Evolutionary conservation across 1,140 invertebrate species (phyloP).

Genomic region (Trichonephila clavipes): DNA sequence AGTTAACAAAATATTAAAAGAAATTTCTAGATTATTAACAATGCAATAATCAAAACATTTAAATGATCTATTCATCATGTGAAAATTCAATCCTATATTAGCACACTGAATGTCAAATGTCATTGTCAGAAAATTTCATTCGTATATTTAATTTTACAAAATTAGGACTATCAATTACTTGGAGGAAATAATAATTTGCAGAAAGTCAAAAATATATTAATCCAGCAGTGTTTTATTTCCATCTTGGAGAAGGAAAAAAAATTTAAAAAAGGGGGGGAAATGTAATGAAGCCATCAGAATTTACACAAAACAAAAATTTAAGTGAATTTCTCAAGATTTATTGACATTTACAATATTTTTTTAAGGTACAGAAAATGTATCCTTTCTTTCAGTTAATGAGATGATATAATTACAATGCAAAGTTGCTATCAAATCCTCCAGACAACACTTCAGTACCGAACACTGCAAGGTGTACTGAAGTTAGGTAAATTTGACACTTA

Average conservation of each 20-base stretch:
- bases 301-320: not conserved
- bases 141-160: too few species aligned
- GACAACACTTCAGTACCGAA: constrained; percentile 16
- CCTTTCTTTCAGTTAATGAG: constrained; percentile 30
- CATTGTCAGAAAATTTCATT: too few species aligned
- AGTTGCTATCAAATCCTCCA: constrained; percentile 22
- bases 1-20: too few species aligned
- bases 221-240: not conserved
- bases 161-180: too few species aligned
- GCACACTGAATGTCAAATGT: too few species aligned
- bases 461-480: constrained; percentile 34
- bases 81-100: too few species aligned
- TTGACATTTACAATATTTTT: constrained; percentile 63
- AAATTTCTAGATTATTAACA: too few species aligned
- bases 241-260: not conserved
- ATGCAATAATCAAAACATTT: too few species aligned
- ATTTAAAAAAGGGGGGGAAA: too few species aligned
- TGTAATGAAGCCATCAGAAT: not conserved
- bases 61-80: too few species aligned
- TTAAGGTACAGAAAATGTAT: constrained; percentile 26
- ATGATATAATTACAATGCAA: constrained; percentile 74
- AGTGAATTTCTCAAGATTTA: constrained; percentile 6
- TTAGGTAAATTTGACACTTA: constrained; percentile 26
- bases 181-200: not conserved
- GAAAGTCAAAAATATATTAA: not conserved